Evolutionary conservation across 2,113 vertebrate species (phyloP).

Genomic region (Rhinoptilus africanus): DNA sequence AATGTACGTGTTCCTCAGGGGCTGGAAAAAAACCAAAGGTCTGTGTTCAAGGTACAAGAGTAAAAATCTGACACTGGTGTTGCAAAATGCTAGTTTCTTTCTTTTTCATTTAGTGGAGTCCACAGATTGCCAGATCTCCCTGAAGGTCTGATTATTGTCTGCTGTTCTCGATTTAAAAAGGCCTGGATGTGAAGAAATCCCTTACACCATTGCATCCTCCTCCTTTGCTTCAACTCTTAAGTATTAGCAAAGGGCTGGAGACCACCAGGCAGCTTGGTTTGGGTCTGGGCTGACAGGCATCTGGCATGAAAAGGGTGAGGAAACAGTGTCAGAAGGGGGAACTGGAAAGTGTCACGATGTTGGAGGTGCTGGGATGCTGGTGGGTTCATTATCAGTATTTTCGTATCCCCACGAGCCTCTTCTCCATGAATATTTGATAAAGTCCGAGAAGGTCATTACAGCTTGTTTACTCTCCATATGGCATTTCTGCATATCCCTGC

Average conservation of each 20-base stretch:
- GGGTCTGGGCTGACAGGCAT: not conserved
- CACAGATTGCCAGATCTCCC: not conserved
- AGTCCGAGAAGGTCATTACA: not conserved
- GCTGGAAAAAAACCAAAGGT: not conserved
- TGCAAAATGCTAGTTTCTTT: not conserved
- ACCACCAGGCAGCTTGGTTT: not conserved
- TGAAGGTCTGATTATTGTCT: not conserved
- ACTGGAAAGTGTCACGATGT: not conserved
- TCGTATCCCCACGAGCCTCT: not conserved
- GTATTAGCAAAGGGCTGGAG: not conserved
- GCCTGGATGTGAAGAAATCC: not conserved
- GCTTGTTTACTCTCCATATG: constrained; percentile 25
- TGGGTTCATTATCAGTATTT: constrained; percentile 8
- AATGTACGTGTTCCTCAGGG: not conserved
- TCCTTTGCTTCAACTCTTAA: not conserved
- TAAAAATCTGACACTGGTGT: not conserved
- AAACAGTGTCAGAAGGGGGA: not conserved
- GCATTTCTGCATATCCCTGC: not conserved
- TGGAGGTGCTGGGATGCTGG: not conserved
- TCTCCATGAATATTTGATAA: constrained; percentile 21
- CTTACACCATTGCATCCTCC: not conserved
- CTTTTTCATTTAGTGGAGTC: not conserved
- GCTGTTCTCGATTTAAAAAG: not conserved
- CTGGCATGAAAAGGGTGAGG: not conserved
- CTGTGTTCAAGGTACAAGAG: not conserved